Conservation (phyloP, 2,113 vertebrate species). For the Corythornis madagascariensis region DNA sequence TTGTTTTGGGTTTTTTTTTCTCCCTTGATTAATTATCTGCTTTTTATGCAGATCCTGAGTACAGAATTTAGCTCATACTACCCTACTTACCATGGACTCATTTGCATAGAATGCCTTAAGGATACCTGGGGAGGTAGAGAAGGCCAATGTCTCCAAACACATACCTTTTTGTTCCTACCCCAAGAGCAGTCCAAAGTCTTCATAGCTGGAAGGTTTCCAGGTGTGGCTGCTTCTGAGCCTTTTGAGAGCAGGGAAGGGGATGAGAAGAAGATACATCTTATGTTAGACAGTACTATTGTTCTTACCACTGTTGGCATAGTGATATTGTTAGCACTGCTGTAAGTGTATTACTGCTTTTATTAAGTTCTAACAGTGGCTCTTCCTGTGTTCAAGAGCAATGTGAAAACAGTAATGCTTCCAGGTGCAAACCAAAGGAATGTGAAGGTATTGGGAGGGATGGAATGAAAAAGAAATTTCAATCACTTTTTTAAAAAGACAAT, state of each 20-base stretch:
- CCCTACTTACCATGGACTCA: constrained; percentile 9
- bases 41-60: constrained; percentile 1
- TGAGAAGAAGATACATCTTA: background rate
- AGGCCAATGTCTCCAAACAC: background rate
- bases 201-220: background rate
- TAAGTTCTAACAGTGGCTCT: background rate
- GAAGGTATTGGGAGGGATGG: background rate
- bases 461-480: background rate
- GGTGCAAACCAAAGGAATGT: background rate
- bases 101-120: constrained; percentile 40
- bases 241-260: background rate
- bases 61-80: background rate
- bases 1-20: no score
- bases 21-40: constrained; percentile 26
- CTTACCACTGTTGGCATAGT: background rate
- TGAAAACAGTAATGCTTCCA: background rate
- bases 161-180: background rate
- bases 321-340: background rate
- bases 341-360: background rate
- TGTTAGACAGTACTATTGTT: background rate
- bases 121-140: background rate
- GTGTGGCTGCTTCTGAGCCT: background rate
- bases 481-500: background rate
- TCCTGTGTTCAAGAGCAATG: background rate
- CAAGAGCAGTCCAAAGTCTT: background rate